phyloP scores from a whole-genome alignment of 1,140 invertebrate genomes.

The Piezodorus guildinii region DNA sequence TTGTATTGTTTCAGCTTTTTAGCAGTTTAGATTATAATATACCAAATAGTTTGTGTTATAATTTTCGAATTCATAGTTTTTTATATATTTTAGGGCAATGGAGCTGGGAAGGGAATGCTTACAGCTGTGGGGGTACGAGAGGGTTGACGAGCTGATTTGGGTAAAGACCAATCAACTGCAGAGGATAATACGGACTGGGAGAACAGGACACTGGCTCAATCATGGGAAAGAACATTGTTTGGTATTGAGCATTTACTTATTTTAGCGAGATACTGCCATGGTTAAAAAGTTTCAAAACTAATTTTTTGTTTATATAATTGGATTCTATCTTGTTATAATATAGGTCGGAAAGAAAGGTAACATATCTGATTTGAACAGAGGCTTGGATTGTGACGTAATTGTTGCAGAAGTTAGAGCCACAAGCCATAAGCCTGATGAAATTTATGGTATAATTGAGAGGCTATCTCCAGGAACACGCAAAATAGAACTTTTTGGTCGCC shows the following conservation, averaged over 20 bases:
- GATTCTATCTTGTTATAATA: no score
- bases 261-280: no score
- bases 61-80: no score
- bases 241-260: conserved; percentile 36
- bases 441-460: conserved; percentile 84
- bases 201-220: conserved; percentile 96
- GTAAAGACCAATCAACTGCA: conserved; percentile 98
- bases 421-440: conserved; percentile 96
- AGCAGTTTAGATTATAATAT: no score
- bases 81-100: conserved; percentile 65
- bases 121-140: conserved; percentile 87
- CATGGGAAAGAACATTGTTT: conserved; percentile 98
- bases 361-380: conserved; percentile 79
- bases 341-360: conserved; percentile 88
- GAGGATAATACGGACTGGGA: conserved; percentile 88
- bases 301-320: no score
- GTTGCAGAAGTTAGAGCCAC: conserved; percentile 95
- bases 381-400: conserved; percentile 94
- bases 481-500: conserved; percentile 93
- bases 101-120: conserved; percentile 88
- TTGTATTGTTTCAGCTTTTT: no score
- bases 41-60: no score
- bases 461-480: conserved; percentile 87
- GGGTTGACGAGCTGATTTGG: conserved; percentile 97
- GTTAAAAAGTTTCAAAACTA: no score